Base-by-base conservation (phyloP, 2,888 invertebrate genomes). In the Mythimna vitellina region DNA sequence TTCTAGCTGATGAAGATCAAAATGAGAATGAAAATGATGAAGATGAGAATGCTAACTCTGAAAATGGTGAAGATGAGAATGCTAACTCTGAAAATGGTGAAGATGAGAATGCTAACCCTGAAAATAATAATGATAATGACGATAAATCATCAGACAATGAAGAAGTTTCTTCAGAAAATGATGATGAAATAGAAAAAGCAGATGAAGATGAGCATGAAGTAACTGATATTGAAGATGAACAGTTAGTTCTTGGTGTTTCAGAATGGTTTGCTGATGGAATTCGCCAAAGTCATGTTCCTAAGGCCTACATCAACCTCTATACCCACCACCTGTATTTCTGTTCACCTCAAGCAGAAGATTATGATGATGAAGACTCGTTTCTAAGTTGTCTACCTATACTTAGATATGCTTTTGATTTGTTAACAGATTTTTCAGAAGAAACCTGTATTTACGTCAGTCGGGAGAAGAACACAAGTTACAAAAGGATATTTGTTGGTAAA, bases 321-420 rank as follows among this genome's bases (percentile, higher is more conserved):
- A 96, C 97, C n/a, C 96, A 97, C 54, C 96, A 97, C 74, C 94
- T 97, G 61, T 97, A 97, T 86, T 97, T 98, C 76, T 97, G 97
- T 82, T 96, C 96, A 65, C 97, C 97, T 0, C 98, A 98, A 94
- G 97, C 98, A 9, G 98, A 98, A 91, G 97, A 98, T 90, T 97
- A 97, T 86, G 90, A 92, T 6, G 96, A 96, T 61, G 93, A 96
- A 7, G 97, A 97, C 77, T 96, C 97, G 10, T 97, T 97, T 83
- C 87, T 96, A 10, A 96, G 97, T 69, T 96, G 97, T 46, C 88
- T 97, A 77, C 96, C 97, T 20, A 97, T 98, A 78, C 86, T 98
- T 54, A 93, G 95, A 83, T 97, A 97, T 74, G 96, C 97, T 65
- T 97, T 94, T 89, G 96, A 96, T 83, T 88, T 96, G 20, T 82